These are phyloP conservation scores for Drosophila persimilis DNA, from an alignment of 1,140 invertebrate species.

Conservation along the genomic window DNA sequence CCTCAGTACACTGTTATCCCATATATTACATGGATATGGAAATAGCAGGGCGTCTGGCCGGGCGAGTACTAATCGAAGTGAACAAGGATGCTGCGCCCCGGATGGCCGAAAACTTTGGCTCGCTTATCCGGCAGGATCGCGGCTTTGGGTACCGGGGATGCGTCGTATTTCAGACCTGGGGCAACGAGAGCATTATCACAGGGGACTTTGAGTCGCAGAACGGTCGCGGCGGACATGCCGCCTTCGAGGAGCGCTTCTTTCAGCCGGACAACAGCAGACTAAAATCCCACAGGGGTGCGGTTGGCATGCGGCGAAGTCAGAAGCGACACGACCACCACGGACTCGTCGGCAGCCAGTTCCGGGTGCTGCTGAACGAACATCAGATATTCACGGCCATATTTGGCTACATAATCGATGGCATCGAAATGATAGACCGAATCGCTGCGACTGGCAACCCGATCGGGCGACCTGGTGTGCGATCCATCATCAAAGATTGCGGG, in stretches of 20 bases:
- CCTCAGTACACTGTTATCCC: constrained; percentile 85
- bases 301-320: constrained; percentile 92
- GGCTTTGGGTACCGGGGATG: constrained; percentile 92
- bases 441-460: constrained; percentile 90
- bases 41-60: constrained; percentile 88
- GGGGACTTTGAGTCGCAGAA: constrained; percentile 93
- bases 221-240: constrained; percentile 90
- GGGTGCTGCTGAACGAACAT: constrained; percentile 91
- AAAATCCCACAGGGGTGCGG: constrained; percentile 89
- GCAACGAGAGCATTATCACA: constrained; percentile 90
- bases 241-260: constrained; percentile 90
- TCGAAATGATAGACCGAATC: constrained; percentile 91
- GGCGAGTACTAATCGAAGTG: constrained; percentile 92
- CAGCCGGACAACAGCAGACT: constrained; percentile 92
- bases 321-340: constrained; percentile 91
- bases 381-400: constrained; percentile 92
- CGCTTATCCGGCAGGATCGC: constrained; percentile 90
- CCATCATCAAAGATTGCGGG: constrained; percentile 90
- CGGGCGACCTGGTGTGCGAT: constrained; percentile 90
- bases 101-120: constrained; percentile 95
- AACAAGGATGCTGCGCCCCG: constrained; percentile 93
- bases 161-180: constrained; percentile 92
- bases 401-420: constrained; percentile 90
- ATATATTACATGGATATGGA: constrained; percentile 91
- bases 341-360: constrained; percentile 93